These are phyloP conservation scores for Piaya cayana DNA, from an alignment of 2,113 vertebrate genomes.

Conservation along the genomic window DNA sequence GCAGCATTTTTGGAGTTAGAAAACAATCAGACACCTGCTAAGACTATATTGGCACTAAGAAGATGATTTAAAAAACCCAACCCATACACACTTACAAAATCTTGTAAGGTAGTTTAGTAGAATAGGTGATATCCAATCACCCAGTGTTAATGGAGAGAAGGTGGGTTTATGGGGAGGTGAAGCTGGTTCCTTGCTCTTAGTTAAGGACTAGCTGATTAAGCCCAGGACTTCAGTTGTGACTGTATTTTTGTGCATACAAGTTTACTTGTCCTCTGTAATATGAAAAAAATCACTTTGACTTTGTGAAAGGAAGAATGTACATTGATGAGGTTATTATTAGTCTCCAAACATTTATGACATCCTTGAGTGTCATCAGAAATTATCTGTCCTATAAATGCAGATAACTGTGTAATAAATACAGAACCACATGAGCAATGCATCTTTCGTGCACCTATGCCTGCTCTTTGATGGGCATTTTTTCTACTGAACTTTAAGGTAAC, in stretches of 20 bases:
- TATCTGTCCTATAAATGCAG: background rate
- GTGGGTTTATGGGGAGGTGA: background rate
- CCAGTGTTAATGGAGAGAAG: background rate
- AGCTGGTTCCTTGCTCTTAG: background rate
- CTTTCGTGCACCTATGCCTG: rapidly evolving
- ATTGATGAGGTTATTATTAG: background rate
- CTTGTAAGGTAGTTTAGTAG: background rate
- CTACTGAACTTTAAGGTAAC: background rate
- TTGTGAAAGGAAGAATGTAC: background rate
- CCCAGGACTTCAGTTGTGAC: background rate
- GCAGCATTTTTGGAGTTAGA: background rate
- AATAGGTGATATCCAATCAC: background rate
- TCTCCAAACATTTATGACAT: background rate
- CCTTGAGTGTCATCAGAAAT: background rate
- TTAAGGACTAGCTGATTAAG: background rate
- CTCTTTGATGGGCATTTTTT: background rate
- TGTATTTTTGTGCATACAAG: background rate
- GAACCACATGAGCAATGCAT: background rate
- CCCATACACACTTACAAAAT: background rate
- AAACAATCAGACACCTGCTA: background rate
- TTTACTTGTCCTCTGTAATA: background rate
- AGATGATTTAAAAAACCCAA: background rate
- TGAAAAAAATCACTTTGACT: background rate
- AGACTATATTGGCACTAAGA: background rate
- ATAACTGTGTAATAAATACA: background rate